Conservation (phyloP, 1,140 invertebrate species). For the Pararge aegeria region DNA sequence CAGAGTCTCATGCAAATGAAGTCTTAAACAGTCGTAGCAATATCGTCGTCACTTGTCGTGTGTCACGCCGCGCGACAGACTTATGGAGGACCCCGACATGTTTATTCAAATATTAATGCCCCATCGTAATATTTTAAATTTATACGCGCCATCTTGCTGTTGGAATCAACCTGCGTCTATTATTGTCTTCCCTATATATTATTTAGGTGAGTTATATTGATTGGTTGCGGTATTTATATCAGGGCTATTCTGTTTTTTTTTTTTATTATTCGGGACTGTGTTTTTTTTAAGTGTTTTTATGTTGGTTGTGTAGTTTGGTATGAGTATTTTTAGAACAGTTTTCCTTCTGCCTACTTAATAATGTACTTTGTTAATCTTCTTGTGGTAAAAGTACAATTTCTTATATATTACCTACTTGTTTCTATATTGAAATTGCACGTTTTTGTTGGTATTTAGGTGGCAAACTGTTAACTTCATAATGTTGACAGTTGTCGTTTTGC, state of each 20-base stretch:
- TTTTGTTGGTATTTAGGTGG: too few relatives aligned
- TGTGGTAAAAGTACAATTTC: too few relatives aligned
- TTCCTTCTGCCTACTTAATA: too few relatives aligned
- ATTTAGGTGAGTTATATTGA: constrained; percentile 40
- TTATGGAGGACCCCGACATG: constrained; percentile 40
- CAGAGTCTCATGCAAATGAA: constrained; percentile 35
- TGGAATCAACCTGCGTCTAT: constrained; percentile 20
- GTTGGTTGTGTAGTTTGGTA: not conserved
- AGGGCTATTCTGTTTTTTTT: constrained; percentile 2
- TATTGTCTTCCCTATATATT: constrained; percentile 30
- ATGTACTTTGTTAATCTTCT: too few relatives aligned
- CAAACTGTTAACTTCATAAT: too few relatives aligned
- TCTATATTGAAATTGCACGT: too few relatives aligned
- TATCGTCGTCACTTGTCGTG: constrained; percentile 34
- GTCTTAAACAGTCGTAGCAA: constrained; percentile 31
- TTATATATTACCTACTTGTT: too few relatives aligned
- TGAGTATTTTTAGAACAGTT: too few relatives aligned
- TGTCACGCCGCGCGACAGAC: constrained; percentile 43
- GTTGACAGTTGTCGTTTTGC: too few relatives aligned
- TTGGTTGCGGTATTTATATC: constrained; percentile 31
- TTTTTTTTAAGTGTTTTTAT: not conserved
- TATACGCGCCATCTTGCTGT: constrained; percentile 39
- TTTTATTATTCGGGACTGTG: not conserved
- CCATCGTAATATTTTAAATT: constrained; percentile 54
- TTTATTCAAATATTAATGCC: constrained; percentile 67